Percentiles rank a stretch among this genome's conserved stretches.
Conservation (phyloP, 2,888 invertebrate species). For the Acleris cristana region DNA sequence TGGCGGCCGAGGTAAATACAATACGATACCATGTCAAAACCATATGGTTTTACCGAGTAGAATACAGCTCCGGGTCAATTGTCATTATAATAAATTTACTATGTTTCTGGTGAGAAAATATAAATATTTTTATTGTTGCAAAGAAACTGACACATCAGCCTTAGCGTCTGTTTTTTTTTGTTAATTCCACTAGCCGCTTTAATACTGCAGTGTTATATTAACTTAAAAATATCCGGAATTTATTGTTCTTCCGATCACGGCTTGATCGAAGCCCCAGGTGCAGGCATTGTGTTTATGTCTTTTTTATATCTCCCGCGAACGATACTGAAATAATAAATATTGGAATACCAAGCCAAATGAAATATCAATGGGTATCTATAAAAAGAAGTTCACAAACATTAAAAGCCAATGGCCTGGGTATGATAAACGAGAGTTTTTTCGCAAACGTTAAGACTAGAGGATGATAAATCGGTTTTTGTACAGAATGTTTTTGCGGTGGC, state of each 20-base stretch:
- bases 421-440: conserved; percentile 31
- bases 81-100: no score
- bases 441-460: conserved; percentile 13
- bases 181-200: neutral
- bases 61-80: no score
- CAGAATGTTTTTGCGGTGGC: neutral
- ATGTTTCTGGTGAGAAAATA: no score
- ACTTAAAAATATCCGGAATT: conserved; percentile 15
- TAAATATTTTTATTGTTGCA: no score
- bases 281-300: conserved; percentile 23
- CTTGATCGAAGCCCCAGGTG: conserved; percentile 29
- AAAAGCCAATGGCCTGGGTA: conserved; percentile 25
- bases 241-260: conserved; percentile 26
- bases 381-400: conserved; percentile 26
- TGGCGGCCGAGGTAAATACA: no score
- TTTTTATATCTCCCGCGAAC: conserved; percentile 27
- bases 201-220: neutral
- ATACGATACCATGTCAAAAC: no score
- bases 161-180: neutral
- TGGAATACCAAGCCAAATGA: conserved; percentile 12
- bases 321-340: conserved; percentile 32
- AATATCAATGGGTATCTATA: conserved; percentile 24
- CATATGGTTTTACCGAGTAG: no score
- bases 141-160: neutral
- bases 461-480: conserved; percentile 26